These are phyloP conservation scores for Acinonyx jubatus DNA, from an alignment of 2,113 vertebrate genomes.

Conservation along the genomic window DNA sequence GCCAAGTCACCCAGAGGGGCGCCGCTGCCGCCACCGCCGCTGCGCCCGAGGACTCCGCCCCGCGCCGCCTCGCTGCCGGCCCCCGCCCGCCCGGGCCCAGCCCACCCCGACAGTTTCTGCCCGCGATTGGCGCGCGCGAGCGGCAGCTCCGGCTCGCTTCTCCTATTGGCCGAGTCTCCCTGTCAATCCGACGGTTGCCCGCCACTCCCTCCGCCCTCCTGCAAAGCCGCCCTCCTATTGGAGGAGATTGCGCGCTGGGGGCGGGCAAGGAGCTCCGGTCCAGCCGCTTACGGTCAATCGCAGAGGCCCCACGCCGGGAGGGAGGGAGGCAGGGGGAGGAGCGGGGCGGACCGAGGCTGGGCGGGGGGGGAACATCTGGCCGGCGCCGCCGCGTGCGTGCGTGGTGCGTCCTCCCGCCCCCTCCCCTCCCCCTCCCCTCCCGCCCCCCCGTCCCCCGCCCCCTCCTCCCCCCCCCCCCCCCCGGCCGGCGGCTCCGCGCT, in stretches of 20 bases:
- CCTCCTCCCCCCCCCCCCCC: not conserved
- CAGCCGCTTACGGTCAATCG: slow-evolving; percentile 71
- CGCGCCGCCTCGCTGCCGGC: not conserved
- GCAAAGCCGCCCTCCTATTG: slow-evolving; percentile 56
- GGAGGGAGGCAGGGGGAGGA: slow-evolving; percentile 58
- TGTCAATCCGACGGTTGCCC: slow-evolving; percentile 52
- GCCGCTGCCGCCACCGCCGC: slow-evolving; percentile 70
- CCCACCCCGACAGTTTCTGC: slow-evolving; percentile 23
- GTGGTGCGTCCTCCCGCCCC: slow-evolving; percentile 77
- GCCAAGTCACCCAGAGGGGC: slow-evolving; percentile 80
- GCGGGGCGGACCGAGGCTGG: slow-evolving; percentile 49
- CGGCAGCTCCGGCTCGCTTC: slow-evolving; percentile 4
- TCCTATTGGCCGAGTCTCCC: not conserved
- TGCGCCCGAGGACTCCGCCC: slow-evolving; percentile 63
- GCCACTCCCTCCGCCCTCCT: slow-evolving; percentile 60
- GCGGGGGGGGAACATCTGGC: slow-evolving; percentile 80
- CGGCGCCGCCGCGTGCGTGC: slow-evolving; percentile 83
- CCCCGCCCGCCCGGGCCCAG: slow-evolving; percentile 35
- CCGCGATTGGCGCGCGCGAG: slow-evolving; percentile 61
- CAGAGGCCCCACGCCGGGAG: slow-evolving; percentile 39
- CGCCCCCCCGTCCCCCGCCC: not conserved
- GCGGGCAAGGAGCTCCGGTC: slow-evolving; percentile 59
- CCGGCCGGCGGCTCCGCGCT: slow-evolving; percentile 68
- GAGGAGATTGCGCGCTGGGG: slow-evolving; percentile 33
- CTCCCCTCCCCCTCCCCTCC: slow-evolving; percentile 34